phyloP scores from a whole-genome alignment of 2,888 invertebrate genomes.

The Protula sp. region DNA sequence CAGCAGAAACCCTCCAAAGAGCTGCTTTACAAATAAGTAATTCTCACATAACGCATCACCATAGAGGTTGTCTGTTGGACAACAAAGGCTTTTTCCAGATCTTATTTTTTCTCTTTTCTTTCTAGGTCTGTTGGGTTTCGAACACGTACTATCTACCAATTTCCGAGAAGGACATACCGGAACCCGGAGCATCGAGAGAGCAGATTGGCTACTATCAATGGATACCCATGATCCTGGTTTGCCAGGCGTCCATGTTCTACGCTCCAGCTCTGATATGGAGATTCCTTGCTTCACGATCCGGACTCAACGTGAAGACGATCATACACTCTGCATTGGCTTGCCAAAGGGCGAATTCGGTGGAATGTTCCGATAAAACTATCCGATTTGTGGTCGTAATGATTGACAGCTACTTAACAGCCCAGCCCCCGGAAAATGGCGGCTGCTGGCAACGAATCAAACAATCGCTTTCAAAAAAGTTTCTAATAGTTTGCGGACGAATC shows the following conservation, averaged over 20 bases:
- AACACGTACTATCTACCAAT: conserved; percentile 56
- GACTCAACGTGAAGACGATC: neutral
- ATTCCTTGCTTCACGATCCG: conserved; percentile 30
- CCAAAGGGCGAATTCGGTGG: neutral
- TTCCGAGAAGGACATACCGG: conserved; percentile 48
- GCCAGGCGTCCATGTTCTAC: conserved; percentile 56
- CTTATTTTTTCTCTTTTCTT: too few species aligned
- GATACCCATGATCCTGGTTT: conserved; percentile 55
- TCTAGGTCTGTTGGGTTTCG: conserved; percentile 56
- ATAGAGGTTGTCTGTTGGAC: too few species aligned
- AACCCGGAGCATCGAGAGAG: conserved; percentile 44
- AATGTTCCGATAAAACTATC: neutral
- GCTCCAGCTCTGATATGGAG: conserved; percentile 55
- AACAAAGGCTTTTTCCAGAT: too few species aligned
- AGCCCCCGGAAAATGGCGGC: neutral
- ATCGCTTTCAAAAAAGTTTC: neutral
- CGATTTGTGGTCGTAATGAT: neutral
- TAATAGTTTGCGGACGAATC: neutral
- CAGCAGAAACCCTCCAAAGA: too few species aligned
- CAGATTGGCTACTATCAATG: conserved; percentile 54
- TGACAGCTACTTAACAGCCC: neutral
- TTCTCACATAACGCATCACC: too few species aligned
- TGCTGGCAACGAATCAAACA: neutral
- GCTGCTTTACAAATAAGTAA: too few species aligned
- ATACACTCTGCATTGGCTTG: neutral